A percentile compares a stretch with the other conserved stretches of the same genome.
Conservation (phyloP, 2,797 vertebrate genomes). For the Sandelia bainsii region DNA sequence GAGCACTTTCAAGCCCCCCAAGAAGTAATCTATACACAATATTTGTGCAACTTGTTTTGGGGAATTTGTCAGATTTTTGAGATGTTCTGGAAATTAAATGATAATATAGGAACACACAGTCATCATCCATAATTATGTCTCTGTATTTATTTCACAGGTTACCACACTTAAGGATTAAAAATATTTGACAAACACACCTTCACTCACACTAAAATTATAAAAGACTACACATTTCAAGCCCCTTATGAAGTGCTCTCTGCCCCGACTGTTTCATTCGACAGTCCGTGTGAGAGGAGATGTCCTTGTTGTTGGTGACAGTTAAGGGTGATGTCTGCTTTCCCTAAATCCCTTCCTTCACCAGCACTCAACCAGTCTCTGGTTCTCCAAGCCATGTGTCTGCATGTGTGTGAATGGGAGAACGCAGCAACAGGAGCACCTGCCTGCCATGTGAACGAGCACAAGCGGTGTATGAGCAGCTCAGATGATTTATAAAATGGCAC, state of each 20-base stretch:
- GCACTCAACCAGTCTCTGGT: neutral
- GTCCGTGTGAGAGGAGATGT: conserved; percentile 77
- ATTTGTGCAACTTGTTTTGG: neutral
- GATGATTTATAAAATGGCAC: conserved; percentile 63
- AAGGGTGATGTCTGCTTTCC: conserved; percentile 72
- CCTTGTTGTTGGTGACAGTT: conserved; percentile 87
- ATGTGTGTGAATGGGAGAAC: conserved; percentile 5
- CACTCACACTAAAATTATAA: neutral
- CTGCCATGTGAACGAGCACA: conserved; percentile 33
- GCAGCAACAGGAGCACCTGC: conserved; percentile 18
- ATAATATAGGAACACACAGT: neutral
- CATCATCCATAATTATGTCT: no score
- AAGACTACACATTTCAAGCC: conserved; percentile 17
- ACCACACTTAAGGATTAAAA: neutral
- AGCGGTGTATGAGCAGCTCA: conserved; percentile 18
- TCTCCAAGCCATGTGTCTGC: conserved; percentile 8
- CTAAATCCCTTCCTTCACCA: neutral
- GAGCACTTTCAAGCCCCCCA: conserved; percentile 6
- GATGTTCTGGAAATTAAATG: neutral
- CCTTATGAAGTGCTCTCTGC: conserved; percentile 32
- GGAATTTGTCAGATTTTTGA: neutral
- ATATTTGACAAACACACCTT: neutral
- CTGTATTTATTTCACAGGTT: conserved; percentile 5
- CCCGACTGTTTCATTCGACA: conserved; percentile 31
- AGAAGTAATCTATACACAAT: conserved; percentile 15